A percentile compares a stretch with the other conserved stretches of the same genome.
phyloP scores from a whole-genome alignment of 2,113 vertebrate species.

The Proteles cristata region DNA sequence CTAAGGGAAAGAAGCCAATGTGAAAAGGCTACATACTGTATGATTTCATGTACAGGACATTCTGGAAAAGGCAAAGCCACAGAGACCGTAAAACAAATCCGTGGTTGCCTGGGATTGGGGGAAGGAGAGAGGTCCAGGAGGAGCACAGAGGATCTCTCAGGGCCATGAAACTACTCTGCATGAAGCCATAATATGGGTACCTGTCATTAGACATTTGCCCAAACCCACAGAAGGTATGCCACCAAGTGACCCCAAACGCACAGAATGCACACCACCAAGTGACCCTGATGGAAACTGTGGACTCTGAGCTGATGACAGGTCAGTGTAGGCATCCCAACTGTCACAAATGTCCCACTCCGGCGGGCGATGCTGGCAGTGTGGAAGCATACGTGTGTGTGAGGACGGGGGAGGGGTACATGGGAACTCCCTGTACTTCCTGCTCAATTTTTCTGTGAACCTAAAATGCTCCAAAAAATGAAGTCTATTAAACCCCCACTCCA shows the following conservation, averaged over 20 bases:
- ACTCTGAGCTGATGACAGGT: neutral
- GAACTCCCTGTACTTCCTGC: neutral
- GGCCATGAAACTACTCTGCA: neutral
- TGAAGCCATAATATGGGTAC: neutral
- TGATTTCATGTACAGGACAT: neutral
- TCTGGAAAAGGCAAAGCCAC: neutral
- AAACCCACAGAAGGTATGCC: neutral
- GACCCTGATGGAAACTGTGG: accelerated
- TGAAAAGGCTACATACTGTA: neutral
- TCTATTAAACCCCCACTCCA: neutral
- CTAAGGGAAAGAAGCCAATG: neutral
- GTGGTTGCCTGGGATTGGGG: accelerated
- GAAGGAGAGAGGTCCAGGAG: neutral
- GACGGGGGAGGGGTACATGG: accelerated
- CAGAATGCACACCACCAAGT: neutral
- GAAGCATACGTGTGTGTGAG: neutral
- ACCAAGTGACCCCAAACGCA: too few species aligned
- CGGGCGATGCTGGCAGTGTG: neutral
- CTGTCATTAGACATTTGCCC: neutral
- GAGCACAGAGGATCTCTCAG: neutral
- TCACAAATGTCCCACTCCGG: neutral
- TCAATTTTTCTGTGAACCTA: neutral
- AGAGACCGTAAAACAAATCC: too few species aligned
- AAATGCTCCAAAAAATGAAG: neutral
- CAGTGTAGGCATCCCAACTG: accelerated